Evolutionary conservation across 2,888 invertebrate species (phyloP).

Genomic region (Odontothrips loti): DNA sequence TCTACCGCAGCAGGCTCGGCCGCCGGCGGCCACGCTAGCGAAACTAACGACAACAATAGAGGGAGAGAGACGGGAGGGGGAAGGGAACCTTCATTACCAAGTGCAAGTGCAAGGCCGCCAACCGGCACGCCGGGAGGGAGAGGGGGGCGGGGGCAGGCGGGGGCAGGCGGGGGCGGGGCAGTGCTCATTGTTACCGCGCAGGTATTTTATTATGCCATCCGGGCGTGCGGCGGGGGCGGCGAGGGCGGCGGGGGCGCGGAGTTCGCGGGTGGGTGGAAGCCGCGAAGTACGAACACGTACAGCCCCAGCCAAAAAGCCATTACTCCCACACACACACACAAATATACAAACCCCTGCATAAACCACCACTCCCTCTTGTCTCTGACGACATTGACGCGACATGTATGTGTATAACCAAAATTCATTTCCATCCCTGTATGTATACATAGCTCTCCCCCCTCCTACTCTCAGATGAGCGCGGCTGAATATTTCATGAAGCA

Average conservation of each 20-base stretch:
- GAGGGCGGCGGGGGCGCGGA: background rate
- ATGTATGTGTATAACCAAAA: no score
- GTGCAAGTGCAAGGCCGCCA: constrained; percentile 23
- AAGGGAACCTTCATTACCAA: constrained; percentile 12
- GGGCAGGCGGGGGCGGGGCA: background rate
- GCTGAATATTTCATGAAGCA: background rate
- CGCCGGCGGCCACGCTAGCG: background rate
- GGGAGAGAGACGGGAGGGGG: background rate
- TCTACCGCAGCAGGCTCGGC: background rate
- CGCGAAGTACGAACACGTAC: background rate
- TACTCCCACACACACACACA: no score
- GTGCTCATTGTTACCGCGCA: background rate
- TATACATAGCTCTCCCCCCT: no score
- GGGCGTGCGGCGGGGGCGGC: background rate
- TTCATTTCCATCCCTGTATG: no score
- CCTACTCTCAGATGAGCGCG: no score
- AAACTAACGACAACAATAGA: constrained; percentile 21
- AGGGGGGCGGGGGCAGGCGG: background rate
- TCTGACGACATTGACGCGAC: no score
- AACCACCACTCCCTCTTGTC: no score
- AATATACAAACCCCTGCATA: no score
- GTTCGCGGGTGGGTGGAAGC: background rate
- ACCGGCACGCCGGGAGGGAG: background rate
- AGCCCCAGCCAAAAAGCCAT: background rate
- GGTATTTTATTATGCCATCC: constrained; percentile 20